Evolutionary conservation across 2,888 invertebrate genomes (phyloP).

Genomic region (Melanotus villosus): DNA sequence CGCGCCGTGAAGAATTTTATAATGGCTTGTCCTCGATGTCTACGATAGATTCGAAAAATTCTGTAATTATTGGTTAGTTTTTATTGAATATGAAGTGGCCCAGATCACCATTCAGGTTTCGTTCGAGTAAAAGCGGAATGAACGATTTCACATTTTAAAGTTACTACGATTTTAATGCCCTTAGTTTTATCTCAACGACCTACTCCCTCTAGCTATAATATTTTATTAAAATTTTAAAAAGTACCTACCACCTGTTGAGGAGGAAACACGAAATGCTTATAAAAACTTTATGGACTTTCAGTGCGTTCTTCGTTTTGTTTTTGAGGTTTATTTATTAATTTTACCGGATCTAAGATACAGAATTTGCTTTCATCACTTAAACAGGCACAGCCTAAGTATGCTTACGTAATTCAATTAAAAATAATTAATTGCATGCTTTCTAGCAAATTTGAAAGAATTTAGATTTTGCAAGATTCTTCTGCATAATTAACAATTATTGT

Average conservation of each 20-base stretch:
- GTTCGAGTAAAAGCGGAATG: constrained; percentile 1
- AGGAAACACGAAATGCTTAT: background rate
- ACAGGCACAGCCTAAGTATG: no score
- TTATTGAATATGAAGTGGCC: background rate
- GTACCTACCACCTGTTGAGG: constrained; percentile 9
- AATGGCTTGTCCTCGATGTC: constrained; percentile 9
- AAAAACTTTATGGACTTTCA: background rate
- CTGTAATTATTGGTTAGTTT: constrained; percentile 7
- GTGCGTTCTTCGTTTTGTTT: background rate
- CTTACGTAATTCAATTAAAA: no score
- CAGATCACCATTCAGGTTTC: background rate
- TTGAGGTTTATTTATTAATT: no score
- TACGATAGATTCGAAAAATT: background rate
- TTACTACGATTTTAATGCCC: background rate
- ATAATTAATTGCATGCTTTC: no score
- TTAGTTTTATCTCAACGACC: background rate
- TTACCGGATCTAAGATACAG: no score
- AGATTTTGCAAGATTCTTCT: no score
- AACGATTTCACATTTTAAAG: background rate
- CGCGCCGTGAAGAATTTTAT: constrained; percentile 1
- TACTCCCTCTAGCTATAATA: constrained; percentile 6
- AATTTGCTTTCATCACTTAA: no score
- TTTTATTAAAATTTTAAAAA: constrained; percentile 11
- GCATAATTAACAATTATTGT: no score
- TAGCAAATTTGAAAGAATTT: no score